phyloP scores from a whole-genome alignment of 2,797 vertebrate genomes.

The Oreochromis mossambicus region DNA sequence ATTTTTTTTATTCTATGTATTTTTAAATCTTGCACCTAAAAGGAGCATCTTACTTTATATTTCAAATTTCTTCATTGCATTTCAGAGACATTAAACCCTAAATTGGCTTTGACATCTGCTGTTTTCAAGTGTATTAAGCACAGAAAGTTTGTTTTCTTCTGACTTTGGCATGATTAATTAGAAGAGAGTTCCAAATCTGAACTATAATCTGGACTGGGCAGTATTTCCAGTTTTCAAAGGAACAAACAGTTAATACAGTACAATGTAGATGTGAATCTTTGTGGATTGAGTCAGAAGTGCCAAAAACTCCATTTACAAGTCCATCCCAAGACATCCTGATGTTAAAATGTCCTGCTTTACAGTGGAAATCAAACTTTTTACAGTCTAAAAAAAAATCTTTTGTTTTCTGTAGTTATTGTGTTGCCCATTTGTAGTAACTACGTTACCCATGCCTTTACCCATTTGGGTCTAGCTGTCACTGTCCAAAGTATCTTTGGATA shows the following conservation, averaged over 20 bases:
- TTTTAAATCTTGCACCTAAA: background rate
- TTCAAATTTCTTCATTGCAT: background rate
- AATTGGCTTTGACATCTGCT: background rate
- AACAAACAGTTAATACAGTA: background rate
- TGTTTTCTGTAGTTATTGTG: background rate
- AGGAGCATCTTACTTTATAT: background rate
- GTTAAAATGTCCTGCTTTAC: background rate
- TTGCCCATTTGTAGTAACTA: background rate
- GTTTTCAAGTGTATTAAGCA: background rate
- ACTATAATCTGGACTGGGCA: background rate
- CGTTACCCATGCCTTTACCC: background rate
- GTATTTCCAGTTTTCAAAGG: background rate
- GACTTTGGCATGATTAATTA: background rate
- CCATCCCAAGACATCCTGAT: background rate
- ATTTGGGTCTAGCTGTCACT: background rate
- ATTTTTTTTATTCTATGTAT: background rate
- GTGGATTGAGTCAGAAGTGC: background rate
- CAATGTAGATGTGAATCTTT: background rate
- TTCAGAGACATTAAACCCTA: background rate
- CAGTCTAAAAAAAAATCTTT: background rate
- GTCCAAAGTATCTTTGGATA: background rate
- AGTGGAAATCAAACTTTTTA: background rate
- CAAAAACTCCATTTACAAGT: background rate
- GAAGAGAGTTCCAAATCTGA: background rate
- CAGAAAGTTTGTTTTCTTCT: background rate